Percentiles rank a stretch among this genome's conserved stretches.
Evolutionary conservation across 2,797 vertebrate species (phyloP).

Genomic region (Bucorvus abyssinicus): DNA sequence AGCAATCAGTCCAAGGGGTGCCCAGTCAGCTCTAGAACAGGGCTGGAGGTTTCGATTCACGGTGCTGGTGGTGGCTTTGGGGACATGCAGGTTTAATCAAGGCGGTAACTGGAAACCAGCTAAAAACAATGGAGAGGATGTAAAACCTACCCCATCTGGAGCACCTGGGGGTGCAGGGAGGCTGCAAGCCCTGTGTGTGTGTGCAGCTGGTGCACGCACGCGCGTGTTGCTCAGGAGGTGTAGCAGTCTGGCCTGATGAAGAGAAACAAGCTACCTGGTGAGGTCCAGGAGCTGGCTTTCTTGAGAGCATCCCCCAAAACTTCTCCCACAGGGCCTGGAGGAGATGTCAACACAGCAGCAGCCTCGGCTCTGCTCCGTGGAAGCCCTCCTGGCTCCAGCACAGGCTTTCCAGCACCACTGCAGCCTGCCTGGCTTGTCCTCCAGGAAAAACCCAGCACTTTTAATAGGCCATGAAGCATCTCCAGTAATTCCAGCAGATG

Average conservation of each 20-base stretch:
- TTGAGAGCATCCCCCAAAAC: background rate
- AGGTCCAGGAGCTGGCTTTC: background rate
- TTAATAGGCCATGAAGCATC: conserved; percentile 65
- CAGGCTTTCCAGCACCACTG: conserved; percentile 17
- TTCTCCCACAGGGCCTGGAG: background rate
- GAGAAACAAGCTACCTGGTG: background rate
- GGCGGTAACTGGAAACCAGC: background rate
- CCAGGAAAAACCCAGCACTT: conserved; percentile 57
- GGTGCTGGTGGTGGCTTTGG: background rate
- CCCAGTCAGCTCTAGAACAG: background rate
- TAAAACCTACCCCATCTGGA: background rate
- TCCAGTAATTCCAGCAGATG: conserved; percentile 75
- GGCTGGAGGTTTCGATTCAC: background rate
- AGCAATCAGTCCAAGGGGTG: background rate
- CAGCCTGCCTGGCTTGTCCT: conserved; percentile 47
- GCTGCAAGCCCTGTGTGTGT: background rate
- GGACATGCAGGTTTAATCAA: background rate
- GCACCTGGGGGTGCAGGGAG: background rate
- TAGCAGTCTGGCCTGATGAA: background rate
- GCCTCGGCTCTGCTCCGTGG: background rate
- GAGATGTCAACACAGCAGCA: background rate
- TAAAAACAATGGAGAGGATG: background rate
- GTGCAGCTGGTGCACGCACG: background rate
- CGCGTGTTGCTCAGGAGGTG: background rate
- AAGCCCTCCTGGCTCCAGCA: background rate